These are phyloP conservation scores for Sesia apiformis DNA, from an alignment of 2,888 invertebrate genomes.

Conservation along the genomic window DNA sequence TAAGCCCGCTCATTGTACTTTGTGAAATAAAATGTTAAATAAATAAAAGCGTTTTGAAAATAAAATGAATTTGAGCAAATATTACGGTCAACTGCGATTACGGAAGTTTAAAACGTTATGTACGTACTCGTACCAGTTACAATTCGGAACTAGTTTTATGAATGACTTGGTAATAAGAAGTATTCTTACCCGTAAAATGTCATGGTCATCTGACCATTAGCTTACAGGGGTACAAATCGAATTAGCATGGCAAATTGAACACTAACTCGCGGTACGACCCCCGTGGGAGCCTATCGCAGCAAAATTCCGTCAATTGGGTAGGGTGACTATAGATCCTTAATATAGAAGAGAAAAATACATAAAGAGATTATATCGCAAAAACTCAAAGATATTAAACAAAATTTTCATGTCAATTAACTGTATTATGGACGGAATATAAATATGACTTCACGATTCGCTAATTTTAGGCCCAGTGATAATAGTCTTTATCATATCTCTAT, in stretches of 20 bases:
- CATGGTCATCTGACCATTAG: slow-evolving; percentile 22
- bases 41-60: no score
- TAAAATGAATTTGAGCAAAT: no score
- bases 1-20: no score
- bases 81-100: no score
- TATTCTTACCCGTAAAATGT: no score
- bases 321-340: background rate
- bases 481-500: background rate
- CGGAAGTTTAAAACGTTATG: no score
- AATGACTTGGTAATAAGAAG: no score
- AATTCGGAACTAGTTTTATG: no score
- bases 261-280: slow-evolving; percentile 41
- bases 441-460: background rate
- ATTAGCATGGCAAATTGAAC: slow-evolving; percentile 64
- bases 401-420: background rate
- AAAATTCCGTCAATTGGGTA: slow-evolving; percentile 3
- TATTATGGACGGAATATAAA: background rate
- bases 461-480: background rate
- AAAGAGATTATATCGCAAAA: background rate
- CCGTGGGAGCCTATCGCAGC: slow-evolving; percentile 45
- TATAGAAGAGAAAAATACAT: background rate
- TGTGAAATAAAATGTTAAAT: no score
- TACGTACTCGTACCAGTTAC: no score
- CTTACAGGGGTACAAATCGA: slow-evolving; percentile 54
- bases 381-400: no score